Evolutionary conservation across 2,113 vertebrate species (phyloP).

Genomic region (Geothlypis trichas): DNA sequence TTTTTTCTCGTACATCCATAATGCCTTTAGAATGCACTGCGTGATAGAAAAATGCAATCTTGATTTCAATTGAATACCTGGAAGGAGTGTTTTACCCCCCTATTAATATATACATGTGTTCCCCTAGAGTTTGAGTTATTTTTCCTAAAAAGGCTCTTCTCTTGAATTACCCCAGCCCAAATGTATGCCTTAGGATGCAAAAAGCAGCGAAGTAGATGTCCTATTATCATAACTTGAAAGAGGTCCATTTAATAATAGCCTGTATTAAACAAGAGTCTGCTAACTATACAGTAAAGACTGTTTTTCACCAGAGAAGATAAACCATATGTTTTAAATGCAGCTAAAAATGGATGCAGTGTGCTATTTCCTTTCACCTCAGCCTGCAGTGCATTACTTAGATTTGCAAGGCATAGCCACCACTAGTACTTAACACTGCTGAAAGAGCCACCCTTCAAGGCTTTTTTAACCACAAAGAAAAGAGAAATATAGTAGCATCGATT

Average conservation of each 20-base stretch:
- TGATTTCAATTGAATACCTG: background rate
- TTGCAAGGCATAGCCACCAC: slow-evolving; percentile 5
- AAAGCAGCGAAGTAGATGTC: background rate
- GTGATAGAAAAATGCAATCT: background rate
- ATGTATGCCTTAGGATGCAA: background rate
- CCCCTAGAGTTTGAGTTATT: slow-evolving; percentile 4
- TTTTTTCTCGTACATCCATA: slow-evolving; percentile 2
- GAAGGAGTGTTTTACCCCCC: background rate
- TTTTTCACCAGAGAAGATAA: slow-evolving; percentile 20
- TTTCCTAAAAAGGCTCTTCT: slow-evolving; percentile 15
- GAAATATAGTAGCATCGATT: slow-evolving; percentile 79
- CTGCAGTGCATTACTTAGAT: background rate
- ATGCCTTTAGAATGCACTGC: background rate
- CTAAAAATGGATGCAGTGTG: slow-evolving; percentile 8
- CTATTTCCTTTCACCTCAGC: slow-evolving; percentile 17
- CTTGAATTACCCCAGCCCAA: slow-evolving; percentile 11
- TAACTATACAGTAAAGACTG: slow-evolving; percentile 31
- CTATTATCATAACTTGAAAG: slow-evolving; percentile 48
- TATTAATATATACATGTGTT: slow-evolving; percentile 14
- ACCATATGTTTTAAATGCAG: background rate
- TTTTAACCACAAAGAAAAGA: slow-evolving; percentile 72
- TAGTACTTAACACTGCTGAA: slow-evolving; percentile 42
- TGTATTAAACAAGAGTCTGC: slow-evolving; percentile 60
- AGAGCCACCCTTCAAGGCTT: slow-evolving; percentile 64
- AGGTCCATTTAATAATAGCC: slow-evolving; percentile 50